Conservation (phyloP, 2,113 vertebrate genomes). For the Mobula hypostoma region DNA sequence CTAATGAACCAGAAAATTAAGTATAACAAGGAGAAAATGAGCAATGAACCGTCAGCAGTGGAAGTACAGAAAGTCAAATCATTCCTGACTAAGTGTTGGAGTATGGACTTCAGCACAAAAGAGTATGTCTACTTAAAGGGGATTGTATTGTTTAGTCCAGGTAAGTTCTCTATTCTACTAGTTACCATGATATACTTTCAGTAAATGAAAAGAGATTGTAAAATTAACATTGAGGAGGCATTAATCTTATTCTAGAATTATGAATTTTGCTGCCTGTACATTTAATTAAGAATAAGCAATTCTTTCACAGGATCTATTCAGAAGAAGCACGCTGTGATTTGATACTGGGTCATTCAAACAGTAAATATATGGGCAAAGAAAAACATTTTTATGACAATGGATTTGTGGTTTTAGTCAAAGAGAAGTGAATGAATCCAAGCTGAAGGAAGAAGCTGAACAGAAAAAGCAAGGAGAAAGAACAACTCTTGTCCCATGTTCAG, state of each 20-base stretch:
- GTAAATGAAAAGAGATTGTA: background rate
- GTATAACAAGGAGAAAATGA: background rate
- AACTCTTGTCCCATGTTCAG: background rate
- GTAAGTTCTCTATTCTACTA: conserved; percentile 32
- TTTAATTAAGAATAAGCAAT: background rate
- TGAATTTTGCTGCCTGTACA: background rate
- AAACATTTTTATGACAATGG: background rate
- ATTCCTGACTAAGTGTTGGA: conserved; percentile 36
- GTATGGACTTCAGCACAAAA: conserved; percentile 37
- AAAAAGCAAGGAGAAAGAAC: background rate
- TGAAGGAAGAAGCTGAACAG: background rate
- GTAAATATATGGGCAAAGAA: background rate
- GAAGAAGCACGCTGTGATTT: background rate
- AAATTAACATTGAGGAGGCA: background rate
- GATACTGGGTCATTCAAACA: background rate
- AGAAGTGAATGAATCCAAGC: background rate
- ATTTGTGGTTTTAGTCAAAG: background rate
- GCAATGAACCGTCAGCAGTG: background rate
- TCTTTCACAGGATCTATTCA: too few relatives aligned
- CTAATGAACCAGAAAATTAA: conserved; percentile 8
- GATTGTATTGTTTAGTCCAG: conserved; percentile 37
- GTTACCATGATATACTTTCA: conserved; percentile 14
- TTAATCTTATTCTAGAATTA: background rate
- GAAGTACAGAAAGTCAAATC: conserved; percentile 32
- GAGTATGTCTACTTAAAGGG: conserved; percentile 40